Percentiles rank a stretch among this genome's conserved stretches.
These are phyloP conservation scores for Menura novaehollandiae DNA, from an alignment of 2,113 vertebrate species.

Conservation along the genomic window DNA sequence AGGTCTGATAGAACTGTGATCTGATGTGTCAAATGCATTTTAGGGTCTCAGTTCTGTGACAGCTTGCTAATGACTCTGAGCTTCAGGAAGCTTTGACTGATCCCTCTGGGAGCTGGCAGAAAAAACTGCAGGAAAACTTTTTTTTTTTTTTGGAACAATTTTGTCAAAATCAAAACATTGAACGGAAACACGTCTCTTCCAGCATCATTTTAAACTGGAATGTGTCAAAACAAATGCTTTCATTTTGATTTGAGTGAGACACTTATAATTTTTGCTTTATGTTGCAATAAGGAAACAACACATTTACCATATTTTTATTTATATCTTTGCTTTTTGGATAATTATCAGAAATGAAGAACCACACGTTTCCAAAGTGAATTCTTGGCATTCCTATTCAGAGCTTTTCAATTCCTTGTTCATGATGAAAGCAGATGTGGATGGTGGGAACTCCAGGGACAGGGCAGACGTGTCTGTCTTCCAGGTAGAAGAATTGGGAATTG, in stretches of 20 bases:
- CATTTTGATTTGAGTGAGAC: conserved; percentile 24
- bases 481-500: not conserved
- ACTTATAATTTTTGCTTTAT: not conserved
- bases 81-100: conserved; percentile 42
- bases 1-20: conserved; percentile 21
- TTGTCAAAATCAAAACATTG: conserved; percentile 54
- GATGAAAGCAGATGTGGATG: not conserved
- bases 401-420: not conserved
- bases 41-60: conserved; percentile 38
- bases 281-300: not conserved
- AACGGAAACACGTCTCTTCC: conserved; percentile 22
- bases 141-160: not conserved
- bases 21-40: conserved; percentile 27
- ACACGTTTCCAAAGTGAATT: not conserved
- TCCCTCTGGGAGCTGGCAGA: conserved; percentile 38
- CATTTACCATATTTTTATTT: conserved; percentile 2
- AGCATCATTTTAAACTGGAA: conserved; percentile 12
- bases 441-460: not conserved
- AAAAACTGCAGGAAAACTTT: not conserved
- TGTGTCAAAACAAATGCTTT: conserved; percentile 51
- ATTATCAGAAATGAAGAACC: not conserved
- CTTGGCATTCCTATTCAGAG: not conserved
- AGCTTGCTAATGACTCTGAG: conserved; percentile 50
- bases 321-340: not conserved
- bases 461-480: not conserved